Percentiles rank a stretch among this genome's conserved stretches.
Conservation (phyloP, 35 echinoderm and acorn worm genomes). For the Apostichopus californicus region DNA sequence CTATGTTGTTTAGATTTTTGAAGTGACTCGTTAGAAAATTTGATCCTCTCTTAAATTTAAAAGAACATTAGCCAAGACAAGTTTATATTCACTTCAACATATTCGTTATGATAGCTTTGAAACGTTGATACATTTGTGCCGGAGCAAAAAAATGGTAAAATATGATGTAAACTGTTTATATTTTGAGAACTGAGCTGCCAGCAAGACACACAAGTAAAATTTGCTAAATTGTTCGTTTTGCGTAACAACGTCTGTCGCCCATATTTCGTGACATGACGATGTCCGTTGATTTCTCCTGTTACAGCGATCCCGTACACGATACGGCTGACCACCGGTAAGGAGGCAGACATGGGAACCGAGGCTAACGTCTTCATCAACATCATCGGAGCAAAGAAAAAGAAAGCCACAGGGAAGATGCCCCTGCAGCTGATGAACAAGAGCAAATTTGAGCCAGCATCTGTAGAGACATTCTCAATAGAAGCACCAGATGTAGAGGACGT, state of each 20-base stretch:
- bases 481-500: slow-evolving; percentile 87
- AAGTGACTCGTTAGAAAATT: too few relatives aligned
- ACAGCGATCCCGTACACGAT: slow-evolving; percentile 96
- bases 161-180: too few relatives aligned
- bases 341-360: slow-evolving; percentile 91
- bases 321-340: slow-evolving; percentile 78
- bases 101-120: too few relatives aligned
- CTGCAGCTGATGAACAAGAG: slow-evolving; percentile 86
- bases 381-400: slow-evolving; percentile 89
- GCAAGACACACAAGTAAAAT: not conserved
- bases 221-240: not conserved
- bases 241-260: not conserved
- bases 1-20: too few relatives aligned
- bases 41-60: too few relatives aligned
- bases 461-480: slow-evolving; percentile 95
- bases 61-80: too few relatives aligned
- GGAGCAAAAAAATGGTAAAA: too few relatives aligned
- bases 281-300: not conserved
- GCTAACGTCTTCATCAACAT: slow-evolving; percentile 94
- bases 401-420: slow-evolving; percentile 82
- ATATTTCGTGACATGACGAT: not conserved
- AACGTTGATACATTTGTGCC: too few relatives aligned
- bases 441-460: slow-evolving; percentile 80
- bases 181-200: too few relatives aligned
- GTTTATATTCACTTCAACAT: too few relatives aligned